These are phyloP conservation scores for Phyllopteryx taeniolatus DNA, from an alignment of 2,113 vertebrate genomes.

Conservation along the genomic window DNA sequence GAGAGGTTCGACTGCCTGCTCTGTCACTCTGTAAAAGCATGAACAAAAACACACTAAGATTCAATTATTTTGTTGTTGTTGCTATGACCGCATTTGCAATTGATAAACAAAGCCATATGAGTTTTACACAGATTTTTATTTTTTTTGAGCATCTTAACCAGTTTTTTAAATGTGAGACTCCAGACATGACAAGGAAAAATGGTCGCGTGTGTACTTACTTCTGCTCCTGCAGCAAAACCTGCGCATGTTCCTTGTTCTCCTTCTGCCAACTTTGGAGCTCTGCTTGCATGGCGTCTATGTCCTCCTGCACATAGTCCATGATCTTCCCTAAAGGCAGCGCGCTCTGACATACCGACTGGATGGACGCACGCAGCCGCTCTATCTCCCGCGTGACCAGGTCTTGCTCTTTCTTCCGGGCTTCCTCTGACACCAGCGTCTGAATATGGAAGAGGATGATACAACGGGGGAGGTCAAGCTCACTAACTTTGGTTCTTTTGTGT, in stretches of 20 bases:
- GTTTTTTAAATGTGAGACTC: too few species aligned
- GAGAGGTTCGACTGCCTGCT: slow-evolving; percentile 82
- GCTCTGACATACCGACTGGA: slow-evolving; percentile 87
- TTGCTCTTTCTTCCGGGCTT: slow-evolving; percentile 82
- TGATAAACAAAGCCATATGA: too few species aligned
- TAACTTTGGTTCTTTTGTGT: not conserved
- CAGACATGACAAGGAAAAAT: too few species aligned
- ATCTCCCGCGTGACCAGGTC: slow-evolving; percentile 86
- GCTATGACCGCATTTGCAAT: too few species aligned
- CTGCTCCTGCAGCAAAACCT: slow-evolving; percentile 81
- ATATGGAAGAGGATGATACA: not conserved
- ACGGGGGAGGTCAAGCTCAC: not conserved
- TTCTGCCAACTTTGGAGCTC: slow-evolving; percentile 82
- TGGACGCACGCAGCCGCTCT: slow-evolving; percentile 77
- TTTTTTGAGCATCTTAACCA: too few species aligned
- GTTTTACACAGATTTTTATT: too few species aligned
- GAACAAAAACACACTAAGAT: not conserved
- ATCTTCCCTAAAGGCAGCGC: slow-evolving; percentile 84
- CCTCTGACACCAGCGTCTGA: slow-evolving; percentile 72
- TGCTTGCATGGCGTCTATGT: slow-evolving; percentile 89
- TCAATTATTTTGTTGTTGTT: too few species aligned
- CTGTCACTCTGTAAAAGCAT: slow-evolving; percentile 75
- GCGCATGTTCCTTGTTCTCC: slow-evolving; percentile 79
- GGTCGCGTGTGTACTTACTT: slow-evolving; percentile 65
- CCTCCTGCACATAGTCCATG: slow-evolving; percentile 96